Percentiles rank a stretch among this genome's conserved stretches.
Evolutionary conservation across 2,888 invertebrate genomes (phyloP).

Genomic region (Lingula anatina): DNA sequence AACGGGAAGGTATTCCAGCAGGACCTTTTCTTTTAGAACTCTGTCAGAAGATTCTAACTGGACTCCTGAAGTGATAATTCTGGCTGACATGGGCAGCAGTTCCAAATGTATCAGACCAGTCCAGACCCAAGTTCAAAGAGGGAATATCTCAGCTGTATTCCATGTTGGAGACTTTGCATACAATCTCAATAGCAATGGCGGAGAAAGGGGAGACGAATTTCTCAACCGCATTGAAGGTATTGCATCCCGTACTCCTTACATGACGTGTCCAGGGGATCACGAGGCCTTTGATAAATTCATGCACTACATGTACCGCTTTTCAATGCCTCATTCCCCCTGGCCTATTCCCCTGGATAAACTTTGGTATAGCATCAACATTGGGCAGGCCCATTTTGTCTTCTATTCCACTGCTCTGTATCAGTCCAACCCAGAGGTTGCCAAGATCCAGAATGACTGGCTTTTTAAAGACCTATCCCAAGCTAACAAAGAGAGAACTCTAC

Average conservation of each 20-base stretch:
- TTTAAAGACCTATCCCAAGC: background rate
- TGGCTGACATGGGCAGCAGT: slow-evolving; percentile 41
- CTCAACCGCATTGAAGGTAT: slow-evolving; percentile 34
- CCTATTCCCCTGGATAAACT: slow-evolving; percentile 37
- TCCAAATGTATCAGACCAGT: slow-evolving; percentile 25
- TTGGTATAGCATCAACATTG: slow-evolving; percentile 47
- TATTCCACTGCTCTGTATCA: background rate
- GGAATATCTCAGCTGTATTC: slow-evolving; percentile 30
- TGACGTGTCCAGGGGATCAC: slow-evolving; percentile 41
- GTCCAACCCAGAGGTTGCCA: background rate
- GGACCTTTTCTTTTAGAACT: slow-evolving; percentile 36
- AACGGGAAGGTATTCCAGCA: slow-evolving; percentile 21
- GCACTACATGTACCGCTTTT: slow-evolving; percentile 36
- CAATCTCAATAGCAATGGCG: slow-evolving; percentile 33
- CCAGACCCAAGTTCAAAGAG: slow-evolving; percentile 25
- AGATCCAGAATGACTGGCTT: background rate
- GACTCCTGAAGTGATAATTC: slow-evolving; percentile 34
- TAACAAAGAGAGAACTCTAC: background rate
- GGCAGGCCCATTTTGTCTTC: slow-evolving; percentile 36
- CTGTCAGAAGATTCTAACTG: slow-evolving; percentile 24
- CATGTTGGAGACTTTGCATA: slow-evolving; percentile 47
- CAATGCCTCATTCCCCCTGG: slow-evolving; percentile 36
- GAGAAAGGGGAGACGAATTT: slow-evolving; percentile 38
- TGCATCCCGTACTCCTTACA: slow-evolving; percentile 40
- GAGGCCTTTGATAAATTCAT: slow-evolving; percentile 21